Conservation (phyloP, 1,140 invertebrate species). For the Homalodisca vitripennis region DNA sequence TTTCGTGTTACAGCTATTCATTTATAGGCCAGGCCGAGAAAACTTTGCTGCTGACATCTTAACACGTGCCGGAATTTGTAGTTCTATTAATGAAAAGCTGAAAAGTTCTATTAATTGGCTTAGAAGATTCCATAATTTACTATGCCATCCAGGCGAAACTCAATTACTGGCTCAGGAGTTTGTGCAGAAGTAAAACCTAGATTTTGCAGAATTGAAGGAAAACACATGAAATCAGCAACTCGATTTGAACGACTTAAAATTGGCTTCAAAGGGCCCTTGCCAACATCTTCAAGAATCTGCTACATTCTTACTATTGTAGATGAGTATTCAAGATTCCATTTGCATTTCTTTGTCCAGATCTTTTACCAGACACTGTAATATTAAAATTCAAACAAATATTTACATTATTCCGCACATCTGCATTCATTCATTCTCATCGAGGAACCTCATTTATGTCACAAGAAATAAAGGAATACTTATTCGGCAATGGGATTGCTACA, state of each 20-base stretch:
- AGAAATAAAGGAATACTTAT: neutral
- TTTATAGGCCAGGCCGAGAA: neutral
- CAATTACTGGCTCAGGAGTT: neutral
- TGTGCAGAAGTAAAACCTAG: constrained; percentile 28
- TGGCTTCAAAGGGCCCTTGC: constrained; percentile 44
- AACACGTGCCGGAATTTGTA: neutral
- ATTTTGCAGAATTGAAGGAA: constrained; percentile 29
- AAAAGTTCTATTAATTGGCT: neutral
- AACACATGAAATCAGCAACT: constrained; percentile 40
- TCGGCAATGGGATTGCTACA: neutral
- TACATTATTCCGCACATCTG: too few relatives aligned
- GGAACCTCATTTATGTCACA: neutral
- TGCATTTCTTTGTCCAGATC: constrained; percentile 37
- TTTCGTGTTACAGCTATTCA: neutral
- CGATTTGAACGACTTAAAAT: constrained; percentile 41
- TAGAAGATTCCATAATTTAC: neutral
- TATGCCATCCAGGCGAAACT: constrained; percentile 2
- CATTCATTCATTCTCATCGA: constrained; percentile 22
- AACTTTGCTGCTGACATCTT: neutral
- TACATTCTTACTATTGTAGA: constrained; percentile 43
- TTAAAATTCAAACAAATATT: constrained; percentile 34
- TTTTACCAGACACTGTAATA: constrained; percentile 38
- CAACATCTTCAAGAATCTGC: constrained; percentile 38
- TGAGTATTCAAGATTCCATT: constrained; percentile 46
- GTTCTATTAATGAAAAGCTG: neutral